Percentiles rank a stretch among this genome's conserved stretches.
These are phyloP conservation scores for Lytechinus pictus DNA, from an alignment of 35 echinoderm and acorn worm genomes.

Conservation along the genomic window DNA sequence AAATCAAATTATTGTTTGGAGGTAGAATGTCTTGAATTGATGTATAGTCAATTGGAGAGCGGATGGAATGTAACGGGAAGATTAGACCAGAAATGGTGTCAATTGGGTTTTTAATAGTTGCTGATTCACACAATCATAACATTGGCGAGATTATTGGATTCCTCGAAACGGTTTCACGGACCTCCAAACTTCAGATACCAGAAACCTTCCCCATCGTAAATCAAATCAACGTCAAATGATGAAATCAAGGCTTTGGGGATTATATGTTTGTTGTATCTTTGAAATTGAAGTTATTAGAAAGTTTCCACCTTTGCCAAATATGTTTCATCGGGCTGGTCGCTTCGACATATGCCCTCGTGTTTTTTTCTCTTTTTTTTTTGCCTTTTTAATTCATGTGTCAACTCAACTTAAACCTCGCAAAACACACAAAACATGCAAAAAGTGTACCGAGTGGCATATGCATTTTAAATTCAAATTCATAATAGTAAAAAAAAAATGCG, in stretches of 20 bases:
- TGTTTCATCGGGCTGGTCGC: not conserved
- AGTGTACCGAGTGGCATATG: no score
- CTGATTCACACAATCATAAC: not conserved
- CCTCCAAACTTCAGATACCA: not conserved
- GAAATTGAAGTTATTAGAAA: not conserved
- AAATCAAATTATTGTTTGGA: not conserved
- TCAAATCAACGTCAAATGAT: not conserved
- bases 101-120: not conserved
- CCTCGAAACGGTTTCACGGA: not conserved
- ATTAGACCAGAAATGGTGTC: not conserved
- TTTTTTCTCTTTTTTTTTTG: no score
- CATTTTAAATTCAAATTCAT: no score
- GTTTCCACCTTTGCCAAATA: not conserved
- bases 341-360: not conserved
- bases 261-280: not conserved
- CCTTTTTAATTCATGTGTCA: no score
- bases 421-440: no score
- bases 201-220: not conserved
- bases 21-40: not conserved
- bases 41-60: not conserved
- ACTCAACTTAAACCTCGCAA: no score
- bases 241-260: not conserved
- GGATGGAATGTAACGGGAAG: not conserved
- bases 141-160: not conserved
- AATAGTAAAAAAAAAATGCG: no score